Evolutionary conservation across 2,797 vertebrate species (phyloP), one percentile per base, ranked within the genome.

Genomic region (Phalloptychus januarius): DNA sequence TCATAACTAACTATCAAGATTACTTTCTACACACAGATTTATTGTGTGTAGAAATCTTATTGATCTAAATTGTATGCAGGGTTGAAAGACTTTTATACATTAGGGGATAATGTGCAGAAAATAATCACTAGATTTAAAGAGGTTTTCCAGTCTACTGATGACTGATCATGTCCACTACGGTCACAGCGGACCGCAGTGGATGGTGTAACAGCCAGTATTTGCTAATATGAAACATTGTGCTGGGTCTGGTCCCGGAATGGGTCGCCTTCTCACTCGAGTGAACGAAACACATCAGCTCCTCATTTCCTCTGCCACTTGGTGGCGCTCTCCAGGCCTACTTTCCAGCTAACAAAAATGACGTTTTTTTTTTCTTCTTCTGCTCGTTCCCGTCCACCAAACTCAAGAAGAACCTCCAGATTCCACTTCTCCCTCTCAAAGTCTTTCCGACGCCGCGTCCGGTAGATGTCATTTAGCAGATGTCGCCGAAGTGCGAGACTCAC

Each of bases 401-500:
- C n/a, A 65, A 4, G 23, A 52, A 25, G 25, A 38, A 40, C 71
- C 50, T 28, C 0, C 13, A 0, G 69, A 23, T 58, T 50, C 20
- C 7, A 28, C 28, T 74, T 31, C 63, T 69, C 16, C 23, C 4
- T 67, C 46, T 67, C 46, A 63, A 36, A 36, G 25, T 61, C 75
- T 48, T 20, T 42, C 28, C 23, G 20, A 31, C 2, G 48, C 70
- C 63, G 45, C 33, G 38, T 75, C 69, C 75, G 63, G 75, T n/a
- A n/a, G n/a, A n/a, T n/a, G n/a, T n/a, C n/a, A n/a, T 75, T 85
- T 23, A 80, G 58, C 88, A 91, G 87, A 87, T 87, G 87, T 79
- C 81, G 79, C 74, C 77, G n/a, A 84, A 77, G 80, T 84, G 71
- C 58, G 61, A 56, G 74, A 79, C 75, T 80, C 48, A n/a, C 44